Percentiles rank a stretch among this genome's conserved stretches.
Conservation (phyloP, 2,797 vertebrate genomes). For the Discoglossus pictus region DNA sequence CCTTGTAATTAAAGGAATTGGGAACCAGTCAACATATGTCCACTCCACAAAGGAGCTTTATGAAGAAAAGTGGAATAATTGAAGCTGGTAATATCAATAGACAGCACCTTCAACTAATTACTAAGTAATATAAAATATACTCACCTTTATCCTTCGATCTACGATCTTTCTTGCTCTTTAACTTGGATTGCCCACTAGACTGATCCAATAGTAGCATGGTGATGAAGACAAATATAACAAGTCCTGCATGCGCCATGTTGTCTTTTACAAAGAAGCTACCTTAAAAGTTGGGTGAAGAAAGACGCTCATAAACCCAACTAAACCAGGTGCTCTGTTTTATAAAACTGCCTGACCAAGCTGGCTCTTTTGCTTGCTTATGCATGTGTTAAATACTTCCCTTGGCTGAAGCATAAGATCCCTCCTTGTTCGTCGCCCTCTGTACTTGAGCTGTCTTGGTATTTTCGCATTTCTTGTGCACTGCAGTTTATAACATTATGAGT, state of each 20-base stretch:
- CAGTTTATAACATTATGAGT: not conserved
- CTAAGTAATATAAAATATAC: not conserved
- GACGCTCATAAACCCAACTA: conserved; percentile 59
- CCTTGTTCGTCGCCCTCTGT: conserved; percentile 70
- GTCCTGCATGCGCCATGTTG: conserved; percentile 80
- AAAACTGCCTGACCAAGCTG: conserved; percentile 65
- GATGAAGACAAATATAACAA: conserved; percentile 75
- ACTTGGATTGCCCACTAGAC: conserved; percentile 70
- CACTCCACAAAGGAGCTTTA: no score
- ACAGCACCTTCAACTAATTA: no score
- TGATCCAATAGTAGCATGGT: conserved; percentile 76
- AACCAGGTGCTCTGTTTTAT: conserved; percentile 68
- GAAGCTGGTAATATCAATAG: no score
- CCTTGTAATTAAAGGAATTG: no score
- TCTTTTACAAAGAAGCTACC: not conserved
- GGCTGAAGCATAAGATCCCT: conserved; percentile 73
- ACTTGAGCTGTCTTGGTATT: conserved; percentile 15
- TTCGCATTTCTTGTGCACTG: conserved; percentile 5
- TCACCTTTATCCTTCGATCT: conserved; percentile 83
- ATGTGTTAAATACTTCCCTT: conserved; percentile 66
- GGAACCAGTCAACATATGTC: no score
- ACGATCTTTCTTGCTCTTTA: conserved; percentile 78
- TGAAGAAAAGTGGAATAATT: no score
- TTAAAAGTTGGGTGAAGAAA: conserved; percentile 49
- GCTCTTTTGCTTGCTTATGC: conserved; percentile 64